Evolutionary conservation across 2,888 invertebrate genomes (phyloP).

Genomic region (Andrena minutula): DNA sequence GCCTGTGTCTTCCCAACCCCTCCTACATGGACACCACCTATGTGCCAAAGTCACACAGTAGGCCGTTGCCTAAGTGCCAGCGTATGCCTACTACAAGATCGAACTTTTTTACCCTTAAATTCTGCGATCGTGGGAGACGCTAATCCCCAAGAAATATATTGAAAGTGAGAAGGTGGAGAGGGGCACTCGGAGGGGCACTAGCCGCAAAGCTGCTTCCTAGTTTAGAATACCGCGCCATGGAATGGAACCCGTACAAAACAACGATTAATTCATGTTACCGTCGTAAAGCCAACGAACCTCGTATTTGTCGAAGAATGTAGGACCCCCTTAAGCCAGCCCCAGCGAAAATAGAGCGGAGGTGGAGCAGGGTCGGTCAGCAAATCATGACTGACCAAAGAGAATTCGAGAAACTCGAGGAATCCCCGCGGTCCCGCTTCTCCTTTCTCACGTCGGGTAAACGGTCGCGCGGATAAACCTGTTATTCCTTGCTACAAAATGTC

Average conservation of each 20-base stretch:
- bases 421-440: slow-evolving; percentile 35
- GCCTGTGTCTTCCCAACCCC: too few relatives aligned
- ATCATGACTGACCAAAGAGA: slow-evolving; percentile 64
- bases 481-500: slow-evolving; percentile 47
- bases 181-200: too few relatives aligned
- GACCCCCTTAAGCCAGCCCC: slow-evolving; percentile 4
- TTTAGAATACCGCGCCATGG: not conserved
- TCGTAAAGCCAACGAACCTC: slow-evolving; percentile 1
- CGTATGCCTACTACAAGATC: too few relatives aligned
- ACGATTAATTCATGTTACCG: slow-evolving; percentile 7
- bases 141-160: too few relatives aligned
- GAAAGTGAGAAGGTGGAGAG: too few relatives aligned
- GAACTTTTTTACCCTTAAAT: too few relatives aligned
- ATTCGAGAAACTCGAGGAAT: slow-evolving; percentile 68
- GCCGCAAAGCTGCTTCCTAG: too few relatives aligned
- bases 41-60: too few relatives aligned
- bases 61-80: too few relatives aligned
- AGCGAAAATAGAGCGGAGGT: slow-evolving; percentile 38
- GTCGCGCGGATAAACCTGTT: slow-evolving; percentile 41
- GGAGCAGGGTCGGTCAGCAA: slow-evolving; percentile 26
- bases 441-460: slow-evolving; percentile 24
- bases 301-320: slow-evolving; percentile 40
- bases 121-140: too few relatives aligned
- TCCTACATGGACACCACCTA: too few relatives aligned
- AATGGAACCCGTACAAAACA: not conserved